Base-by-base conservation (phyloP, 92 coral and sea anemone species). In the Ricordea florida region DNA sequence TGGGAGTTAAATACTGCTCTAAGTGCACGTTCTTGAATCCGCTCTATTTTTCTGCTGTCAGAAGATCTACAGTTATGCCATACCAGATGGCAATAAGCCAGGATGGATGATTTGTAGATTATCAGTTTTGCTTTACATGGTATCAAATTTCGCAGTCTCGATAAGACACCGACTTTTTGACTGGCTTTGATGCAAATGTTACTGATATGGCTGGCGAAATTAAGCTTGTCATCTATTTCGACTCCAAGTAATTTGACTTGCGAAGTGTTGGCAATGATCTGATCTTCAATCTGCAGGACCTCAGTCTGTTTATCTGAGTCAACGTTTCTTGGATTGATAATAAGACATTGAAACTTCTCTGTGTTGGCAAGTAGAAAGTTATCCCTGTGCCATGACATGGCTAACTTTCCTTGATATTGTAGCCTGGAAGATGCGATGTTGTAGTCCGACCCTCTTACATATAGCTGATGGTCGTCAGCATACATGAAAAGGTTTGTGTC, bases 291-390 rank as follows among this genome's bases (percentile, higher is more conserved):
- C 50, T 44, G 50, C n/a, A 44, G 50, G 8, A 3, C 50, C 18
- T 44, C 50, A 44, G 50, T 44, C 50, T 44, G 8, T 44, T 44
- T 44, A 44, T 44, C 50, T 44, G 50, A 51, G 43, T 79, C 77
- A 2, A 79, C 34, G 41, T 51, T 64, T 51, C 80, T 70, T 43
- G 86, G 86, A 51, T 80, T 80, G 31, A 80, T 71, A 34, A 72
- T 70, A 5, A 80, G 70, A 29, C 71, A 55, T 21, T 80, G 80
- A 23, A 80, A 80, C 70, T 80, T 80, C 18, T 80, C 86, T 44
- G 80, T 35, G 57, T 80, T 70, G 32, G 86, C 86, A 34, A 69
- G 62, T 18, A 80, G 86, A 51, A 57, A 59, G 64, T 80, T 71
- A 50, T 71, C 36, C 64, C 66, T 59, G 31, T 80, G 71, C 80